Base-by-base conservation (phyloP, 2,888 invertebrate genomes). In the Dryococelus australis region DNA sequence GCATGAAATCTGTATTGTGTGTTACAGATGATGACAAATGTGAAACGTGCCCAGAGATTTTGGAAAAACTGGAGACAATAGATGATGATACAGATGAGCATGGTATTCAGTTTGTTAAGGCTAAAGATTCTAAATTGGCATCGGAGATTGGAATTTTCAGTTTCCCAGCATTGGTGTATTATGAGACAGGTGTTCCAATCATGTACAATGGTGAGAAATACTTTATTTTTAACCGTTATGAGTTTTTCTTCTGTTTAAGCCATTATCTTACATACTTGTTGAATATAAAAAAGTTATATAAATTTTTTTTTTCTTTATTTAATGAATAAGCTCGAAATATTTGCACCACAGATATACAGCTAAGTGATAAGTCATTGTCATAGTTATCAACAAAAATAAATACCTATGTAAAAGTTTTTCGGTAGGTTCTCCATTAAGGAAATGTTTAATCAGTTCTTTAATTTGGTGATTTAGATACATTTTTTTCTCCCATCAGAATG, bases 31-130 rank as follows among this genome's bases (percentile, higher is more conserved):
- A 96, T 91, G 97, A 98, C 91, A 95, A 96, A 91, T 97, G 98
- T 92, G 96, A 96, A 89, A 94, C 96, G n/a, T 98, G 98, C 91
- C 95, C 96, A 78, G 96, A 96, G 90, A 96, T 98, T 90, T 93
- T 98, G 85, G 97, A 97, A 91, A 98, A 98, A 91, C 93, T 98
- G 90, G 98, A 98, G 93, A 97, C 97, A 28, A 98, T 98, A 90
- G 98, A 98, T 91, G 98, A 98, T 91, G 98, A 98, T 90, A 97
- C 98, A 10, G 98, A 98, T 91, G 96, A 97, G 91, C 97, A 97
- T 91, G 98, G 97, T 86, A 98, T 98, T 91, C 97, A 98, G 92
- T 98, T 98, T 92, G 98, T 98, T 78, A 98, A 98, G 92, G 97
- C 98, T 5, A 97, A 97, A 91, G 98, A 98, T 92, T 95, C 97